Base-by-base conservation (phyloP, 2,113 vertebrate species). In the Calcarius ornatus region DNA sequence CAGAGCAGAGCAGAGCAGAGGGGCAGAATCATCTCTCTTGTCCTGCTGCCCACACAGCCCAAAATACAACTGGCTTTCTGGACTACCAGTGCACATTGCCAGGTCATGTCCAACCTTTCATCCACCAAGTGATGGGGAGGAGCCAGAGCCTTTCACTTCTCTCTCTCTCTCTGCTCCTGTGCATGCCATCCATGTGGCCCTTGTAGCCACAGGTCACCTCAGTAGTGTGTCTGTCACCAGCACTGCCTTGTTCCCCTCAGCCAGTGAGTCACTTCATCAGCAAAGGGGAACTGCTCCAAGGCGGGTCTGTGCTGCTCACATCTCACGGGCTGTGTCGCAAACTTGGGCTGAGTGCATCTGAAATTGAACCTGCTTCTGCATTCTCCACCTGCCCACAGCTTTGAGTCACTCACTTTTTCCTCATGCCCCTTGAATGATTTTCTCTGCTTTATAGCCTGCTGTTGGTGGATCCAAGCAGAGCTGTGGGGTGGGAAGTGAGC, bases 251-350 rank as follows among this genome's bases (percentile, higher is more conserved):
- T 3, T 47, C 47, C 66, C 57, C 37, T 63, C 65, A 72, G 72
- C 43, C 82, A 45, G 33, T 4, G 40, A 69, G 45, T 56, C 40
- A 30, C 50, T 27, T 42, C 9, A 23, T 6, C 15, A 70, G 75
- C 24, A 27, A 57, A 92, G 16, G 25, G 19, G 48, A 91, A 15
- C 21, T 63, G 28, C 31, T 56, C 12, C 5, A 8, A 6, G 23
- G n/a, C 1, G 0, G 33, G 31, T 57, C n/a, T 38, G 21, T 48
- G 43, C 53, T 68, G 81, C 69, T 84, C 18, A 15, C 0, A 1
- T 47, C 33, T 35, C 38, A 20, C 2, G 25, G 73, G 27, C 42
- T 7, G 1, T 3, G 3, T 47, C 1, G 0, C 59, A 69, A n/a
- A 4, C 31, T 40, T 13, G 59, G 79, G 12, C 27, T 50, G 79